These are phyloP conservation scores for Vultur gryphus DNA, from an alignment of 2,797 vertebrate species.

Conservation along the genomic window DNA sequence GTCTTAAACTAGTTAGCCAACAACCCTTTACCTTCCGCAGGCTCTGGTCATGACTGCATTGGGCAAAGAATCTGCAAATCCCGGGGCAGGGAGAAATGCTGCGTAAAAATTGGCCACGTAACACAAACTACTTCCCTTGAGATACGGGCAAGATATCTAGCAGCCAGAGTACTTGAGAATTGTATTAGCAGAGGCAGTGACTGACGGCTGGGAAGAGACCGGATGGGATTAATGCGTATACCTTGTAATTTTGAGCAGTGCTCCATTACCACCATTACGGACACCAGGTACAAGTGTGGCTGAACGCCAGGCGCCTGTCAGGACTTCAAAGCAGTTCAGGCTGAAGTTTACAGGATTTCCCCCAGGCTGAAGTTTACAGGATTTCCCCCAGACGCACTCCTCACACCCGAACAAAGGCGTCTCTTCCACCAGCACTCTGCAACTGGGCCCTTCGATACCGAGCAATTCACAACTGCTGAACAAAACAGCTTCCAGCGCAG, in stretches of 20 bases:
- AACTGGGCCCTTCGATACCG: rapidly evolving
- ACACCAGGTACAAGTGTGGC: rapidly evolving
- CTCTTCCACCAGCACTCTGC: background rate
- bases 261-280: background rate
- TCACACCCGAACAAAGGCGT: rapidly evolving
- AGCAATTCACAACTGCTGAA: background rate
- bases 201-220: background rate
- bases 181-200: background rate
- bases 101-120: rapidly evolving
- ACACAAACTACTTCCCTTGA: background rate
- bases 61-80: background rate
- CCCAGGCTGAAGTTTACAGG: background rate
- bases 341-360: background rate
- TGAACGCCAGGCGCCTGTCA: rapidly evolving
- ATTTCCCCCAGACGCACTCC: background rate
- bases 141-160: rapidly evolving
- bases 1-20: background rate
- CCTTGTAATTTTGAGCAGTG: background rate
- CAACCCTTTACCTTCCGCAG: background rate
- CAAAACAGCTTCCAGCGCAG: background rate
- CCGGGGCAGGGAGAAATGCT: rapidly evolving
- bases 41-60: background rate
- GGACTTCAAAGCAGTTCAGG: background rate
- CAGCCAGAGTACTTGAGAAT: background rate
- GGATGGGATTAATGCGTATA: rapidly evolving